Evolutionary conservation across 2,888 invertebrate species (phyloP), one percentile per base, ranked within the genome.

Genomic region (Ophion slaviceki): DNA sequence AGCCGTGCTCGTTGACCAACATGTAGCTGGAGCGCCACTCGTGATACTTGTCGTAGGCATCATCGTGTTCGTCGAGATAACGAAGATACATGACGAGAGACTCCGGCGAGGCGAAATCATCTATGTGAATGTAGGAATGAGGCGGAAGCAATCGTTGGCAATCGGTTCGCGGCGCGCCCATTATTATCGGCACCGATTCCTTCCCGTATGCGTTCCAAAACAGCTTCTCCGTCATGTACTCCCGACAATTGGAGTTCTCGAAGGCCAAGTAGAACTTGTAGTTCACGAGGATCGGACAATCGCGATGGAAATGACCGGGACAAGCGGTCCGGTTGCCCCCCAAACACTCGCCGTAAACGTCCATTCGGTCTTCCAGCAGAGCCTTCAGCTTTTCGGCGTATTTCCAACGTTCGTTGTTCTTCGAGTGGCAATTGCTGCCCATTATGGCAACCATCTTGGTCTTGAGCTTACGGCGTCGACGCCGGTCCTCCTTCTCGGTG

Each of bases 221-320:
- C 0, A 95, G 91, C 91, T 97, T 97, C 90, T 97, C 97, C 0
- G 96, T 97, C 68, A 97, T 92, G 89, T 97, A 97, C 90, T 97
- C 96, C 7, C 94, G 94, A 90, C 97, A 97, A 88, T 95, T 95
- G 0, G 96, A 95, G 90, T 97, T 97, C 92, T 97, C 97, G 87
- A 97, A 95, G 0, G 96, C 95, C 64, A 97, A 92, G 89, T 97
- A 96, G 91, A 97, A 97, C 88, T 96, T 94, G 92, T 97, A 97
- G 10, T 94, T 89, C 0, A 94, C 92, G 66, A 96, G 92, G 7
- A 92, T 87, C 2, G 94, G 92, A 88, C 97, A 97, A 90, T 97
- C 96, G 1, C 92, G 90, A 87, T 87, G 93, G 87, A 96, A 96
- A 91, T 96, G 96, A 14, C 96, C 96, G 0, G 96, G 96, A 88